These are phyloP conservation scores for Steinernema scapterisci DNA, from an alignment of 2,888 invertebrate genomes.

Conservation along the genomic window DNA sequence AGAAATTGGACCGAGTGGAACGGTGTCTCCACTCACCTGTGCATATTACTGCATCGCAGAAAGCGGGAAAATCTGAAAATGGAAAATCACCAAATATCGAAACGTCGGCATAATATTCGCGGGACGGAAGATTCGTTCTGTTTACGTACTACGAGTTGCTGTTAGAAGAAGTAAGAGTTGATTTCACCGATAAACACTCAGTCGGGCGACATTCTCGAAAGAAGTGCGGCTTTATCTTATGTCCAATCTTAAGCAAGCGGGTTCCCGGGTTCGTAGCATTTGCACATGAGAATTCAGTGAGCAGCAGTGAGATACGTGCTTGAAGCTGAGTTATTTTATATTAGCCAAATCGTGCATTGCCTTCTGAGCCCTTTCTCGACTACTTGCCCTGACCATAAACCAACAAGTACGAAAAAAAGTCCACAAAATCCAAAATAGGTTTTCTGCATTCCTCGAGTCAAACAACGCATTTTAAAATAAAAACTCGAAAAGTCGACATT, in stretches of 20 bases:
- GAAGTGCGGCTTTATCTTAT: conserved; percentile 23
- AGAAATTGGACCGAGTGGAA: conserved; percentile 4
- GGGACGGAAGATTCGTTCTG: no score
- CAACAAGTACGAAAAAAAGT: no score
- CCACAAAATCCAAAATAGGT: no score
- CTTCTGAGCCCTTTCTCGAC: no score
- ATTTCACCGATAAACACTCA: conserved; percentile 29
- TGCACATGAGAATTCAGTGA: conserved; percentile 3
- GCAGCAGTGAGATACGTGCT: no score
- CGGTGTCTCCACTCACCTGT: conserved; percentile 2
- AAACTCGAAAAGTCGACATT: no score
- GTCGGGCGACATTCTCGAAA: conserved; percentile 14
- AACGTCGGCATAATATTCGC: not conserved
- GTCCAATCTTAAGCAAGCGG: not conserved
- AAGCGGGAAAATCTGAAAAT: not conserved
- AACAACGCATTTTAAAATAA: no score
- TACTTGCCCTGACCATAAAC: no score
- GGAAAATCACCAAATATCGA: not conserved
- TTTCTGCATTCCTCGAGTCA: no score
- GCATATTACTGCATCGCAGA: conserved; percentile 17
- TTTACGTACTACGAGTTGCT: no score
- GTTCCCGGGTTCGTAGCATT: not conserved
- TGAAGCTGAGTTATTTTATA: no score
- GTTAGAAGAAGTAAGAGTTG: not conserved
- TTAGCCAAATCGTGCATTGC: no score